Conservation (phyloP, 2,888 invertebrate genomes). For the Lasioglossum vierecki region DNA sequence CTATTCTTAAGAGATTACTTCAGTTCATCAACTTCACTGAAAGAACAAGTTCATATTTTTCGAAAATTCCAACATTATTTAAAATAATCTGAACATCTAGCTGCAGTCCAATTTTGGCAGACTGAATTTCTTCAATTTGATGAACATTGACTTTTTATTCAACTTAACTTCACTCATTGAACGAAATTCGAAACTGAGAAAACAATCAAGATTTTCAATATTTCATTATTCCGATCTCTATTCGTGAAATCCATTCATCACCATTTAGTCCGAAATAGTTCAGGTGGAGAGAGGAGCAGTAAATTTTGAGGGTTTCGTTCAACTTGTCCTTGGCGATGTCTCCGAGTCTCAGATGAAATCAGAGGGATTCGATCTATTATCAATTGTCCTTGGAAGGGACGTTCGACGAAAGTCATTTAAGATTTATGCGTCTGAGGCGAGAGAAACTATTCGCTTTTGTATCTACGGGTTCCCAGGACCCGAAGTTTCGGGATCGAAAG, state of each 20-base stretch:
- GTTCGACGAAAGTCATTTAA: conserved; percentile 47
- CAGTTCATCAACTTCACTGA: background rate
- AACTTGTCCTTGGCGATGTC: conserved; percentile 31
- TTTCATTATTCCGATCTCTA: background rate
- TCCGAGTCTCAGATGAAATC: conserved; percentile 27
- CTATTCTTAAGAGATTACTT: background rate
- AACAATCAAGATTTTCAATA: background rate
- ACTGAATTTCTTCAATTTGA: background rate
- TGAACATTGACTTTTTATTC: background rate
- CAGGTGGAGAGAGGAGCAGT: conserved; percentile 36
- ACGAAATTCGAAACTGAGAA: background rate
- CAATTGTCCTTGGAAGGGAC: conserved; percentile 58
- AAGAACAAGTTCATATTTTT: background rate
- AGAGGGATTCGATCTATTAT: conserved; percentile 53
- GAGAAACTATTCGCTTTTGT: conserved; percentile 39
- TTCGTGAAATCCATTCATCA: background rate
- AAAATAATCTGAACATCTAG: background rate
- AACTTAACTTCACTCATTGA: background rate
- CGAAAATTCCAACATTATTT: background rate
- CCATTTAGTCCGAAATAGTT: conserved; percentile 1
- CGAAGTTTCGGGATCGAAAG: conserved; percentile 38
- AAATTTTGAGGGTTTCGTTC: conserved; percentile 58
- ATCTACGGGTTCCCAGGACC: conserved; percentile 31
- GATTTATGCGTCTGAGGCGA: conserved; percentile 43
- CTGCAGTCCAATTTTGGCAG: background rate